Base-by-base conservation (phyloP, 2,888 invertebrate species). In the Oxyteleia sp. region DNA sequence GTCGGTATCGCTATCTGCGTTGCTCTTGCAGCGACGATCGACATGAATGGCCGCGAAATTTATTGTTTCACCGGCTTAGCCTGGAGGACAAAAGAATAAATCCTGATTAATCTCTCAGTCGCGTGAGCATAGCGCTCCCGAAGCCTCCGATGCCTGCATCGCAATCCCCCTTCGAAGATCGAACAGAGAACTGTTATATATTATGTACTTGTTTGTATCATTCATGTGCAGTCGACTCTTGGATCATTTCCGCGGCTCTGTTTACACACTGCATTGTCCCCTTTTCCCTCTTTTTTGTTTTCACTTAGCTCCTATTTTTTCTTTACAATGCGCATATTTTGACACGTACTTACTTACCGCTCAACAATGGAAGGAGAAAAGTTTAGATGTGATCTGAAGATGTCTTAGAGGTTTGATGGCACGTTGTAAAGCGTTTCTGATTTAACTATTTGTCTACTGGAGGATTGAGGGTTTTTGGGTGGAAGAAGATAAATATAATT, bases 61-160 rank as follows among this genome's bases (percentile, higher is more conserved):
- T 92, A 92, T 92, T 92, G 91, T 92, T 90, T 90, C 91, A 89
- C 89, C 88, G 90, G 92, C 91, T 92, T 92, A 90, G 88, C 87
- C 89, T 64, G 64, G 75, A 81, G 85, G 85, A 91, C 89, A 91
- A 91, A 91, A 90, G 91, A 91, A 91, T 92, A 91, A 91, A 92
- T 92, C 90, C 90, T 90, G 92, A 92, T 92, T 92, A 92, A 92
- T 92, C 91, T 92, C 88, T 88, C 88, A 88, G 89, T 88, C 88
- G 88, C 88, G 79, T 78, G 85, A 82, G 85, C 83, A 79, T 55
- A 47, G 72, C 81, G 89, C 86, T 89, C 87, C 85, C 87, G 86
- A 88, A 88, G 88, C 85, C 85, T 85, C 78, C 87, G 63, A 66
- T 72, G 81, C 72, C 71, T 72, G 81, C 76, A 72, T 64, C 76